Evolutionary conservation across 2,113 vertebrate species (phyloP).

Genomic region (Anas platyrhynchos): DNA sequence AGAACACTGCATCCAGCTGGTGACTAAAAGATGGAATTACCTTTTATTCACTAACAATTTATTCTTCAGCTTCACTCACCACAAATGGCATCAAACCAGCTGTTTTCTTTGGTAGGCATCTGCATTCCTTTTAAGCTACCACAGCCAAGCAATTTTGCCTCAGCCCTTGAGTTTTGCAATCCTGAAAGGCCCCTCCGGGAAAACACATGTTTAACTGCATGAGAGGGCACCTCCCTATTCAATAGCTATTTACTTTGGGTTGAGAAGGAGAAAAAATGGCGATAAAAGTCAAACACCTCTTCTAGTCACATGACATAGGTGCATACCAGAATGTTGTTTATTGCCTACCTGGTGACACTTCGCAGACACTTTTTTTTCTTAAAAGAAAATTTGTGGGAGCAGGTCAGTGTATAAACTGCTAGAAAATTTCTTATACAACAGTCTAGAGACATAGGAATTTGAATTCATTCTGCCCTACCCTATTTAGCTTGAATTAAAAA

Average conservation of each 20-base stretch:
- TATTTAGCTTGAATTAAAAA: neutral
- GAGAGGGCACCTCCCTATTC: neutral
- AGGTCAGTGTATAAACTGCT: neutral
- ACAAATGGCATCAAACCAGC: neutral
- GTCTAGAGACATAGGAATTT: neutral
- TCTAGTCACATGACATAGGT: neutral
- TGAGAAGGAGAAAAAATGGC: neutral
- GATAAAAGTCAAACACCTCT: conserved; percentile 10
- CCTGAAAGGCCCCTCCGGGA: neutral
- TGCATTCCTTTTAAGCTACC: neutral
- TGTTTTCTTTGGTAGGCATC: neutral
- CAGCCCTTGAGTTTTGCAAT: neutral
- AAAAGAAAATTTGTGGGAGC: neutral
- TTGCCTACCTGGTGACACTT: neutral
- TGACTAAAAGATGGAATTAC: neutral
- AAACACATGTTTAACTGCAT: neutral
- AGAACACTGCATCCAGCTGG: neutral
- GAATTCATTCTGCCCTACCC: neutral
- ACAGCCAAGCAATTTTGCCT: neutral
- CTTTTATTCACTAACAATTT: neutral
- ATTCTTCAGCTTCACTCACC: neutral
- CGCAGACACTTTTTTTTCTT: neutral
- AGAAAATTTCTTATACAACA: neutral
- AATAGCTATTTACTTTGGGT: conserved; percentile 43
- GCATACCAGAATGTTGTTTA: conserved; percentile 7